phyloP scores from a whole-genome alignment of 2,797 vertebrate genomes.

The Enteromius fasciolatus region DNA sequence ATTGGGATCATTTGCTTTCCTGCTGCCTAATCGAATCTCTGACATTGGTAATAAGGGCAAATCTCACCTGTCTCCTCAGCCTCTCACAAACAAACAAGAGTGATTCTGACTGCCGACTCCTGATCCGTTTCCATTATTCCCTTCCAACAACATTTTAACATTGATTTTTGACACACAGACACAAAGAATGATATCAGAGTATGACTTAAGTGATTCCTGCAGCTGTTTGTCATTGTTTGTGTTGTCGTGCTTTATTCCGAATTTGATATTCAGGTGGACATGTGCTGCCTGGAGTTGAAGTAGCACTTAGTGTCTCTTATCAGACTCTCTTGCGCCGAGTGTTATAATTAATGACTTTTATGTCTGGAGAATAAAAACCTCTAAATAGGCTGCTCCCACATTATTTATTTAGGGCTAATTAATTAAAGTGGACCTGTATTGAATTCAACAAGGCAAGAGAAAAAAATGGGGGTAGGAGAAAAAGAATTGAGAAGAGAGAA shows the following conservation, averaged over 20 bases:
- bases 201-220: slow-evolving; percentile 38
- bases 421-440: slow-evolving; percentile 78
- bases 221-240: slow-evolving; percentile 48
- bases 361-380: slow-evolving; percentile 77
- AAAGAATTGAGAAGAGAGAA: slow-evolving; percentile 22
- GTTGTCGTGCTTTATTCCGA: slow-evolving; percentile 41
- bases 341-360: slow-evolving; percentile 80
- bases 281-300: slow-evolving; percentile 57
- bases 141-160: slow-evolving; percentile 56
- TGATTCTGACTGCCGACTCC: slow-evolving; percentile 65
- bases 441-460: slow-evolving; percentile 68
- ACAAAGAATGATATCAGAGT: slow-evolving; percentile 52
- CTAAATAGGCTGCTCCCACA: slow-evolving; percentile 72
- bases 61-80: slow-evolving; percentile 80
- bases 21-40: slow-evolving; percentile 85
- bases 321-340: slow-evolving; percentile 66
- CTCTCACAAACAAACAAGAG: slow-evolving; percentile 78
- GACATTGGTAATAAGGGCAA: slow-evolving; percentile 94
- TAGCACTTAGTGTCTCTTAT: slow-evolving; percentile 61
- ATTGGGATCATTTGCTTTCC: slow-evolving; percentile 95
- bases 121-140: slow-evolving; percentile 64
- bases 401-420: slow-evolving; percentile 83
- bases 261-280: slow-evolving; percentile 52
- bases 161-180: slow-evolving; percentile 59
- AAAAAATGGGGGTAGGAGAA: slow-evolving; percentile 19